These are phyloP conservation scores for Cryptotis parvus DNA, from an alignment of 2,113 vertebrate genomes.

Conservation along the genomic window DNA sequence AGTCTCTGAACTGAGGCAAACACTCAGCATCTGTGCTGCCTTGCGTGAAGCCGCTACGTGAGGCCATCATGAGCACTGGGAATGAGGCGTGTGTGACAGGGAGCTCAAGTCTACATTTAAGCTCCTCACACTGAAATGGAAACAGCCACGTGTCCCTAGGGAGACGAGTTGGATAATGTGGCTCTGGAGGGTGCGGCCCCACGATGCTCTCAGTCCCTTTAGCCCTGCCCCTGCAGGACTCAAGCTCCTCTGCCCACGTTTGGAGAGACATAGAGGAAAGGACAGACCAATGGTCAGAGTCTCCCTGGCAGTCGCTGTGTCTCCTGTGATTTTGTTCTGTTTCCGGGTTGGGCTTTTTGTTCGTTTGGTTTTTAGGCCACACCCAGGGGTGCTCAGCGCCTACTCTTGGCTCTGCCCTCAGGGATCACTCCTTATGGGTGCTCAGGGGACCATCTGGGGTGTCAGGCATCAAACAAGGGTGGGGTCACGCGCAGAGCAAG, in stretches of 20 bases:
- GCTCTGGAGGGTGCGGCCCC: background rate
- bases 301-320: background rate
- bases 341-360: too few species aligned
- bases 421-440: too few species aligned
- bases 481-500: too few species aligned
- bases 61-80: background rate
- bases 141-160: background rate
- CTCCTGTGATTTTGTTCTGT: background rate
- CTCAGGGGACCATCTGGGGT: too few species aligned
- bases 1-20: background rate
- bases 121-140: background rate
- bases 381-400: too few species aligned
- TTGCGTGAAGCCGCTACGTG: background rate
- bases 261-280: background rate
- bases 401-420: too few species aligned
- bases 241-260: slow-evolving; percentile 41
- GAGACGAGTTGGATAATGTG: background rate
- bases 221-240: background rate
- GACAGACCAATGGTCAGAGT: background rate
- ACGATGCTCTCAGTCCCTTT: background rate
- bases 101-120: background rate
- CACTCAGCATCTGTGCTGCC: background rate
- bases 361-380: too few species aligned
- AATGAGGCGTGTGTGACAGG: background rate
- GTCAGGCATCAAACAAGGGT: too few species aligned